These are phyloP conservation scores for Jacana jacana DNA, from an alignment of 2,113 vertebrate genomes.

Conservation along the genomic window DNA sequence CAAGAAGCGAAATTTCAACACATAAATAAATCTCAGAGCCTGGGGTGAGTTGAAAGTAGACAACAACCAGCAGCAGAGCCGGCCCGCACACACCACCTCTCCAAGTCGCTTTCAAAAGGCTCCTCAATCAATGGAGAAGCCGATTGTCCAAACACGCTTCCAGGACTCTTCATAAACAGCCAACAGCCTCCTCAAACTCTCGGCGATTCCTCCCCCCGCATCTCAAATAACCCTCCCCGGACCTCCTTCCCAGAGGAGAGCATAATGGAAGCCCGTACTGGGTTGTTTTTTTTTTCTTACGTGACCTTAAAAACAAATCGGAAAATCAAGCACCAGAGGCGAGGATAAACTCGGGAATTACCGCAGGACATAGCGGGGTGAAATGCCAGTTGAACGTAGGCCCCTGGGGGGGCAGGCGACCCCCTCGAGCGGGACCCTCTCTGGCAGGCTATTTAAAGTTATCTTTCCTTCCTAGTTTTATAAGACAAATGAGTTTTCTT, in stretches of 20 bases:
- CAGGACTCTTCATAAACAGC: slow-evolving; percentile 21
- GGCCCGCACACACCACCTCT: not conserved
- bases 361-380: not conserved
- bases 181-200: not conserved
- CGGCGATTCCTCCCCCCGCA: not conserved
- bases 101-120: not conserved
- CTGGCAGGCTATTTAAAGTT: not conserved
- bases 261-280: not conserved
- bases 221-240: not conserved
- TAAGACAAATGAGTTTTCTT: slow-evolving; percentile 46
- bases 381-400: not conserved
- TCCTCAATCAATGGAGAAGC: not conserved
- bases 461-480: slow-evolving; percentile 47
- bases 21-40: not conserved
- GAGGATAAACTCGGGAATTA: not conserved
- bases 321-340: not conserved
- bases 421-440: not conserved
- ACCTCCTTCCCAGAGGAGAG: not conserved
- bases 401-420: not conserved
- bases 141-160: slow-evolving; percentile 16
- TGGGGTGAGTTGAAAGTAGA: not conserved
- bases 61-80: not conserved
- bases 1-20: too few relatives aligned
- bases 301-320: slow-evolving; percentile 20
- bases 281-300: slow-evolving; percentile 4